Conservation (phyloP, 2,888 invertebrate species). For the Bombylius discolor region DNA sequence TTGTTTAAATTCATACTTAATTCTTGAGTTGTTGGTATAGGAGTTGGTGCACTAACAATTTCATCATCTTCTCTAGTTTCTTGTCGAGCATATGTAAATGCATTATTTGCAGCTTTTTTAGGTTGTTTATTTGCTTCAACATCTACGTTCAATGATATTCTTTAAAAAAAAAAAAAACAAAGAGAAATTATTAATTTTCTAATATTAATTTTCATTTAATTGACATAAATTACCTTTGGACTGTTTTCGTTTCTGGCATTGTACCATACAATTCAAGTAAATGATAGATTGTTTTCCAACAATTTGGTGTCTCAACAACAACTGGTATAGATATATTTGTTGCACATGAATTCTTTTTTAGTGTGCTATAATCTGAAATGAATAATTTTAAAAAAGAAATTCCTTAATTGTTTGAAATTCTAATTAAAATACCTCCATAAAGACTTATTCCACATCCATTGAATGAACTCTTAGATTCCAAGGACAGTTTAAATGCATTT, state of each 20-base stretch:
- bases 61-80: slow-evolving; percentile 38
- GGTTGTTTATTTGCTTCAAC: slow-evolving; percentile 47
- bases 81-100: background rate
- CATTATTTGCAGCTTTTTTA: slow-evolving; percentile 30
- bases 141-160: slow-evolving; percentile 58
- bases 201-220: slow-evolving; percentile 12
- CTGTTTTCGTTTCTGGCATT: slow-evolving; percentile 89
- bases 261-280: slow-evolving; percentile 85
- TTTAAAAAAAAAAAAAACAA: slow-evolving; percentile 17
- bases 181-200: slow-evolving; percentile 15
- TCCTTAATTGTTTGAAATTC: background rate
- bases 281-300: slow-evolving; percentile 91
- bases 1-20: background rate
- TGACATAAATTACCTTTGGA: slow-evolving; percentile 32
- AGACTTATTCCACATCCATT: slow-evolving; percentile 32
- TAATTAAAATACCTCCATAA: slow-evolving; percentile 8
- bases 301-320: slow-evolving; percentile 47
- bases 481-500: slow-evolving; percentile 26
- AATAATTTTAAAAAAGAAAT: background rate
- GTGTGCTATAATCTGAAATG: slow-evolving; percentile 24
- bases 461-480: slow-evolving; percentile 34
- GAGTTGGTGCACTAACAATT: slow-evolving; percentile 30
- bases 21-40: background rate
- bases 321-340: slow-evolving; percentile 30
- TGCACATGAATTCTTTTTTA: slow-evolving; percentile 25